Base-by-base conservation (phyloP, 2,797 vertebrate genomes). In the Diplodus puntazzo region DNA sequence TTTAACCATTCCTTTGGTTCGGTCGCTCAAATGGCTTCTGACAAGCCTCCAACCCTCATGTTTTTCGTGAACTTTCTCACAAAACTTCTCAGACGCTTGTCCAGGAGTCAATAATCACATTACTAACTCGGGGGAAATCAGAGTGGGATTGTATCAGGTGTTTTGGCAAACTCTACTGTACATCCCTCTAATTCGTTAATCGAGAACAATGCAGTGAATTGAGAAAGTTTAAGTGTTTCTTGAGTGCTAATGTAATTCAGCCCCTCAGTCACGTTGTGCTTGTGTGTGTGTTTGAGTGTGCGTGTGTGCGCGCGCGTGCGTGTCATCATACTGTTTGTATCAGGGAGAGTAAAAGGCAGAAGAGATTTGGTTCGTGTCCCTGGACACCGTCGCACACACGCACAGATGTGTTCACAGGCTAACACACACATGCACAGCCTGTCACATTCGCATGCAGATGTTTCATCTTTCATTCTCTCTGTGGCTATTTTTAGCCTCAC, bases 1-100 rank as follows among this genome's bases (percentile, higher is more conserved):
- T 83, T 90, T 86, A 91, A 91, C 82, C 74, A 81, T 74, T 76
- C 27, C 63, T 79, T 88, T 72, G 53, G 67, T 79, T 81, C 73
- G 73, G 71, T 65, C 55, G 16, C 43, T 59, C 52, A 75, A 77
- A 81, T 74, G 1, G 23, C 59, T 66, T 58, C 58, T 71, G 49
- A 75, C 54, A 55, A 21, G 2, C 52, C 42, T 63, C 45, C 55
- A 42, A 0, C 16, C 9, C 25, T 21, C 34, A 11, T 2, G 10
- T 64, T 46, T 63, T 53, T 27, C 21, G 39, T 67, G 9, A 81
- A 69, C 46, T 61, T 81, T 75, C 69, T 62, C 42, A 30, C 34
- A 25, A 79, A 85, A 86, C 74, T 77, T 84, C 49, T 78, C 77
- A 64, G 25, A 77, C 45, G 27, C 45, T 52, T 59, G 39, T 75